These are phyloP conservation scores for Polyommatus iphigenia DNA, from an alignment of 2,888 invertebrate genomes.

Conservation along the genomic window DNA sequence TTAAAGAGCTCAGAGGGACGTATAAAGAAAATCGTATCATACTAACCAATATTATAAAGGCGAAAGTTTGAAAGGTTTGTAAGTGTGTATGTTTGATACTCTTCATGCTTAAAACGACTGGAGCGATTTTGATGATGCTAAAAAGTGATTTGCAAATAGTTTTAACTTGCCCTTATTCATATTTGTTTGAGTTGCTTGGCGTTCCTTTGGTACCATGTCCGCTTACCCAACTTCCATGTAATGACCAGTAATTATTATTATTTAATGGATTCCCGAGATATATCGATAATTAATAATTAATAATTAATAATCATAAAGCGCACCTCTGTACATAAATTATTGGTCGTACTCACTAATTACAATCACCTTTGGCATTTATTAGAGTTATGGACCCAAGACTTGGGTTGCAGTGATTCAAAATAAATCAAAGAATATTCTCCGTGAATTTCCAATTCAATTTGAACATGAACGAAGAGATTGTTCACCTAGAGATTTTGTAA, in stretches of 20 bases:
- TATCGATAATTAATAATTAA: slow-evolving; percentile 18
- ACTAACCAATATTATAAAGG: no score
- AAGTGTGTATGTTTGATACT: no score
- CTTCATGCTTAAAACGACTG: no score
- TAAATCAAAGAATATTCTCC: background rate
- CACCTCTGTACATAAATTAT: slow-evolving; percentile 4
- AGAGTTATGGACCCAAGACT: background rate
- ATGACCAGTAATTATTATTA: background rate
- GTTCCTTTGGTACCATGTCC: no score
- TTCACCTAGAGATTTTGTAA: no score
- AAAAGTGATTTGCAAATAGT: no score
- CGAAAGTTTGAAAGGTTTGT: no score
- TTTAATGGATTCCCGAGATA: background rate
- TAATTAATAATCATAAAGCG: slow-evolving; percentile 9
- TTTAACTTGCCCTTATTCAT: no score
- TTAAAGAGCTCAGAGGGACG: background rate
- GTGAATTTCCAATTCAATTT: background rate
- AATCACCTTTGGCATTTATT: slow-evolving; percentile 31
- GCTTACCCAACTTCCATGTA: background rate
- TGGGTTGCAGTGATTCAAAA: background rate
- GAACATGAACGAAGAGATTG: background rate
- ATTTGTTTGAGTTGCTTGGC: no score
- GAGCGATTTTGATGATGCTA: no score
- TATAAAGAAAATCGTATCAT: background rate
- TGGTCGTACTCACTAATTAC: slow-evolving; percentile 30